Conservation (phyloP, 2,888 invertebrate species). For the Sinotaia quadrata region DNA sequence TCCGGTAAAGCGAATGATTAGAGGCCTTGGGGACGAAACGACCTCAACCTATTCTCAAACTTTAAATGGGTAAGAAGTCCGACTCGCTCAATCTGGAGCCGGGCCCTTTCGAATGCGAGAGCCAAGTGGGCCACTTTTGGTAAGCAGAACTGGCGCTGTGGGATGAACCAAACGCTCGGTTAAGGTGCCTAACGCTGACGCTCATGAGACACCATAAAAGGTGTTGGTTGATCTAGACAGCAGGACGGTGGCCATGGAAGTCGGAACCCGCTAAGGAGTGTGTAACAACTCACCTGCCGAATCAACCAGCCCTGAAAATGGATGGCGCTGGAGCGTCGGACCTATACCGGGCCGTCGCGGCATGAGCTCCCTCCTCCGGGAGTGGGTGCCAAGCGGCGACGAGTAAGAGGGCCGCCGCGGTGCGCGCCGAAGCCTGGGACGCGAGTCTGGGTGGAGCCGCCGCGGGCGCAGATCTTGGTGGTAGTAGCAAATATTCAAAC, state of each 20-base stretch:
- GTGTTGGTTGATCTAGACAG: constrained; percentile 80
- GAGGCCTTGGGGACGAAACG: constrained; percentile 80
- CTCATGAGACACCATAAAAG: constrained; percentile 78
- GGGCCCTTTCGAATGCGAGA: constrained; percentile 70
- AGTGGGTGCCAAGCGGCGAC: constrained; percentile 75
- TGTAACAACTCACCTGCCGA: constrained; percentile 79
- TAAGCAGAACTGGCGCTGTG: constrained; percentile 86
- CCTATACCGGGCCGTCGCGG: constrained; percentile 38
- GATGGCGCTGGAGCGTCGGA: constrained; percentile 76
- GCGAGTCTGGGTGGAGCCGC: constrained; percentile 75
- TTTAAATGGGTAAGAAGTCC: constrained; percentile 82
- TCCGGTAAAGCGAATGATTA: constrained; percentile 79
- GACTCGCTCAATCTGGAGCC: constrained; percentile 77
- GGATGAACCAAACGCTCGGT: constrained; percentile 82
- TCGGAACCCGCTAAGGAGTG: constrained; percentile 80
- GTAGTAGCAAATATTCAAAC: constrained; percentile 82
- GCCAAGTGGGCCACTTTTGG: constrained; percentile 81
- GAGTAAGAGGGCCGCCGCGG: constrained; percentile 77
- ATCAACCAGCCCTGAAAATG: constrained; percentile 80
- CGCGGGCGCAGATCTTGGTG: constrained; percentile 78
- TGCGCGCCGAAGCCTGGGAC: constrained; percentile 79
- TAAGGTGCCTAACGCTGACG: constrained; percentile 79
- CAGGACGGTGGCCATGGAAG: constrained; percentile 85
- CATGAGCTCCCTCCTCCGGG: no score
- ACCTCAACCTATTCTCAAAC: constrained; percentile 76